phyloP scores from a whole-genome alignment of 35 echinoderm and acorn worm genomes.

The Ptychodera flava region DNA sequence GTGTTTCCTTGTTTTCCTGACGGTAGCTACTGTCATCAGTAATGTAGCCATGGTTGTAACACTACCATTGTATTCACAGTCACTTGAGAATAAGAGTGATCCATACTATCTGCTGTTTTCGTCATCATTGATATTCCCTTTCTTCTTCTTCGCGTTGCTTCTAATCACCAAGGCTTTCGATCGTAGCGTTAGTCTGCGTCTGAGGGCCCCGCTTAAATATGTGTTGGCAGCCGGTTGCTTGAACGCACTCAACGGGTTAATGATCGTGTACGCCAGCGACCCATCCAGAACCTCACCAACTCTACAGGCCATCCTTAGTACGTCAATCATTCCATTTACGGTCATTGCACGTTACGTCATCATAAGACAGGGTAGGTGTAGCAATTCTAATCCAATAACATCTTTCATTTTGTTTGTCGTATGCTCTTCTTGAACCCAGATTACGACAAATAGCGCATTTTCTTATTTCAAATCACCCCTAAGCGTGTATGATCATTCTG shows the following conservation, averaged over 20 bases:
- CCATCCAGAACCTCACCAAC: conserved; percentile 50
- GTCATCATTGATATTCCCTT: conserved; percentile 53
- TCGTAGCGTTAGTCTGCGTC: conserved; percentile 14
- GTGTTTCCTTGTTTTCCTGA: conserved; percentile 60
- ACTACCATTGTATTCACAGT: conserved; percentile 63
- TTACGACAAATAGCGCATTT: background rate
- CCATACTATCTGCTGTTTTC: conserved; percentile 75
- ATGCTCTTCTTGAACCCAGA: background rate
- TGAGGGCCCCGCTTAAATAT: conserved; percentile 22
- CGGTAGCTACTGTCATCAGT: conserved; percentile 53
- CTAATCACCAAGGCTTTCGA: conserved; percentile 44
- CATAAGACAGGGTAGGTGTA: conserved; percentile 61
- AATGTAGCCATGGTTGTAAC: conserved; percentile 60
- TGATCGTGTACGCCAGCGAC: conserved; percentile 86
- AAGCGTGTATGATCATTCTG: background rate
- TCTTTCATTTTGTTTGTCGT: background rate
- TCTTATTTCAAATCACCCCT: background rate
- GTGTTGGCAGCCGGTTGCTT: conserved; percentile 47
- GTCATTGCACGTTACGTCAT: conserved; percentile 77
- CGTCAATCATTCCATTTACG: conserved; percentile 78
- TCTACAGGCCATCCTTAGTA: conserved; percentile 73
- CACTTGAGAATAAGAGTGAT: conserved; percentile 36
- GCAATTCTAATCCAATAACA: background rate
- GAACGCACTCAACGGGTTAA: conserved; percentile 63
- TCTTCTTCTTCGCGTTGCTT: conserved; percentile 64